phyloP scores from a whole-genome alignment of 2,113 vertebrate genomes.

The Symphodus melops region DNA sequence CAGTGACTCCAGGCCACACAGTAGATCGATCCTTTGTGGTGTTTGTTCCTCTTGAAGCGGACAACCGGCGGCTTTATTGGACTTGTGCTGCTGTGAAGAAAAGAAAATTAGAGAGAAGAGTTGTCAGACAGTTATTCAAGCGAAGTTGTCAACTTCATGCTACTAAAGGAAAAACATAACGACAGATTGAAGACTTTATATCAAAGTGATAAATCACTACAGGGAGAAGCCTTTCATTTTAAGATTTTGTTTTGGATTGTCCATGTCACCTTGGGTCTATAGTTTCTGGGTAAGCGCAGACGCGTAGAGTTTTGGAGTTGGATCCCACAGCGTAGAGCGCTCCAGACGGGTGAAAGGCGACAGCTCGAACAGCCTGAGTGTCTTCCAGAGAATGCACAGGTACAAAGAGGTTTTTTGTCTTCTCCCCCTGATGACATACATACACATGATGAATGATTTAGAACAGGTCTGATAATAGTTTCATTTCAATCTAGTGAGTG shows the following conservation, averaged over 20 bases:
- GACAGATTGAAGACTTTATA: no score
- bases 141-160: background rate
- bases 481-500: background rate
- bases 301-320: constrained; percentile 96
- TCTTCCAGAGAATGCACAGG: constrained; percentile 94
- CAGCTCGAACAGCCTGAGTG: constrained; percentile 95
- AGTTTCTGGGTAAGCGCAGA: constrained; percentile 95
- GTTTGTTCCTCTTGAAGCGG: constrained; percentile 98
- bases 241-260: background rate
- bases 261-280: constrained; percentile 87
- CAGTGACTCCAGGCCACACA: constrained; percentile 99
- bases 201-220: no score
- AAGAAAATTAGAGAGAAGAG: background rate
- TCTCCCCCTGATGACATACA: constrained; percentile 82
- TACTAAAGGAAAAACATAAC: no score
- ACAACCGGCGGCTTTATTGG: constrained; percentile 88
- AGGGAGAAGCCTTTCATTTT: no score
- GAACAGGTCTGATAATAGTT: background rate
- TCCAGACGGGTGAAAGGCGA: constrained; percentile 96
- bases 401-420: constrained; percentile 90
- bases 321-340: constrained; percentile 95
- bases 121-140: background rate
- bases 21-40: constrained; percentile 99
- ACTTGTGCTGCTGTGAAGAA: constrained; percentile 79
- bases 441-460: background rate